Percentiles rank a stretch among this genome's conserved stretches.
These are phyloP conservation scores for Ptychodera flava DNA, from an alignment of 35 echinoderm and acorn worm species.

Conservation along the genomic window DNA sequence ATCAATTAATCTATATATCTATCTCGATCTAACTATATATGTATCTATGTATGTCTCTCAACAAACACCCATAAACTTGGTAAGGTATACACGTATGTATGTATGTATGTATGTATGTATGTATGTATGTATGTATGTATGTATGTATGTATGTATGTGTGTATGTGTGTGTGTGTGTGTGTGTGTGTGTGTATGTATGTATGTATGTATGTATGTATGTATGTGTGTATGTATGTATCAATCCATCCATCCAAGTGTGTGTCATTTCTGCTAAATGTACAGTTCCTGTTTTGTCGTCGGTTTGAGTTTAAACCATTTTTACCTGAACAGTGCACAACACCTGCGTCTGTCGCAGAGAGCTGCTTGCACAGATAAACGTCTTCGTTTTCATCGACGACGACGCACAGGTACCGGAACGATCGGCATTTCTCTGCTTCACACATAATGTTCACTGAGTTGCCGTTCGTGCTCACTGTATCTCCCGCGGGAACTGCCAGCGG, in stretches of 20 bases:
- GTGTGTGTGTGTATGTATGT: not conserved
- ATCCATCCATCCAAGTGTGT: not conserved
- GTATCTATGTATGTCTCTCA: not conserved
- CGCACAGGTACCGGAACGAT: not conserved
- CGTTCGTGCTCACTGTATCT: too few species aligned
- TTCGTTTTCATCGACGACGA: not conserved
- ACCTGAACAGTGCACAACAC: too few species aligned
- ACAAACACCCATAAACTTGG: too few species aligned
- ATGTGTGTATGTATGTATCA: not conserved
- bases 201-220: not conserved
- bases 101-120: conserved; percentile 2
- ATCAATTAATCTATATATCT: too few species aligned
- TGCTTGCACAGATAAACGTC: not conserved
- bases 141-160: not conserved
- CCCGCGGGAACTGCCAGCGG: not conserved
- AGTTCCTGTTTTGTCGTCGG: not conserved
- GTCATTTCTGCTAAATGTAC: not conserved
- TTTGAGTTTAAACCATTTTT: too few species aligned
- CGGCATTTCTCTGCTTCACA: too few species aligned
- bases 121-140: not conserved
- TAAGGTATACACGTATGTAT: not conserved
- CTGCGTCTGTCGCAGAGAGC: too few species aligned
- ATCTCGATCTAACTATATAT: too few species aligned
- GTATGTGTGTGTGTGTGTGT: not conserved
- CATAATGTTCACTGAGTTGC: too few species aligned